Conservation (phyloP, 2,888 invertebrate species). For the Melanargia galathea region DNA sequence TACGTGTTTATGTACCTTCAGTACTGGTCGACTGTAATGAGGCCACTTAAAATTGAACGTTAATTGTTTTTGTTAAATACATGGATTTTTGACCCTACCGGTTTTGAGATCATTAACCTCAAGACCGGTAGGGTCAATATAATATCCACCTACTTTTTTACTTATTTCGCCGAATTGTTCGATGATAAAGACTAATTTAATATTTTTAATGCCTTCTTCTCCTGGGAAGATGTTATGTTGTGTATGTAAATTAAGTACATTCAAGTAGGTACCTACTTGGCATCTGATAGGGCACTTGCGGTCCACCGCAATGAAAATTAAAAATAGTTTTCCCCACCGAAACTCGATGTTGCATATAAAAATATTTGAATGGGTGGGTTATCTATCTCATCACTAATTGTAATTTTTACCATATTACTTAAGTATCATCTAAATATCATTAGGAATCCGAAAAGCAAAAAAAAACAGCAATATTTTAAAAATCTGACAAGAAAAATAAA, state of each 20-base stretch:
- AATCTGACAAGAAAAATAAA: no score
- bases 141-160: background rate
- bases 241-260: background rate
- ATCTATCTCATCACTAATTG: background rate
- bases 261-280: background rate
- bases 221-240: background rate
- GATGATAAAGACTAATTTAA: no score
- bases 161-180: no score
- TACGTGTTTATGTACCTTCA: no score
- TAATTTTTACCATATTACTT: background rate
- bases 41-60: background rate
- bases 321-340: background rate
- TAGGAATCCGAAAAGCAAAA: no score
- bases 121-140: background rate
- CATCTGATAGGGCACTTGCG: background rate
- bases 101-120: background rate
- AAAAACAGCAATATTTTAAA: no score
- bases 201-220: no score
- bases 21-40: no score
- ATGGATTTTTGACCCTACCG: background rate
- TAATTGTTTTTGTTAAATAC: background rate
- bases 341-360: background rate
- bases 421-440: no score
- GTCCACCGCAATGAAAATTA: background rate
- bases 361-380: background rate